These are phyloP conservation scores for Corbicula japonica DNA, from an alignment of 2,888 invertebrate species.

Conservation along the genomic window DNA sequence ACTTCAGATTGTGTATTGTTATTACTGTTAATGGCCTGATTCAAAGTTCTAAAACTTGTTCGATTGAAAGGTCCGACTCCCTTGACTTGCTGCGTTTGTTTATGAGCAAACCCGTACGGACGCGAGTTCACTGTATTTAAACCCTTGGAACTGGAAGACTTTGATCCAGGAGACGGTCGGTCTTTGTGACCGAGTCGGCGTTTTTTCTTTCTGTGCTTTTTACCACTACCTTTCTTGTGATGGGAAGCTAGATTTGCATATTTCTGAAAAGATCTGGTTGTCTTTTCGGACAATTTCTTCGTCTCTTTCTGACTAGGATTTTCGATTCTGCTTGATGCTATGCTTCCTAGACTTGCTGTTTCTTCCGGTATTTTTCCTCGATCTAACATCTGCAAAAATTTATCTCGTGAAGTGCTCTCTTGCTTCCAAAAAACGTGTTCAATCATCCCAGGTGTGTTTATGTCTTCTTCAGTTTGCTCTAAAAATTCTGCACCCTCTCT, in stretches of 20 bases:
- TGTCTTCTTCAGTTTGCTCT: neutral
- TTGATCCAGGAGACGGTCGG: constrained; percentile 36
- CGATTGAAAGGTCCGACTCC: constrained; percentile 56
- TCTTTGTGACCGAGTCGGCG: constrained; percentile 35
- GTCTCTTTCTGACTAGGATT: constrained; percentile 47
- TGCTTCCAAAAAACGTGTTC: constrained; percentile 29
- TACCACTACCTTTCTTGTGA: constrained; percentile 18
- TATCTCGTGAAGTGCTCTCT: constrained; percentile 25
- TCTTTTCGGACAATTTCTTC: constrained; percentile 48
- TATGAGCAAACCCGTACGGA: constrained; percentile 66
- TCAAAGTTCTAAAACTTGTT: constrained; percentile 50
- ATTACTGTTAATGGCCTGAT: constrained; percentile 48
- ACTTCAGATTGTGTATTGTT: constrained; percentile 1
- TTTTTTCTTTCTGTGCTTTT: constrained; percentile 29
- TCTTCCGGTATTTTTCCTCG: no score
- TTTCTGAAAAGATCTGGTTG: constrained; percentile 53
- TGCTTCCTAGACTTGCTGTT: constrained; percentile 17
- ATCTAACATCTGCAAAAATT: constrained; percentile 24
- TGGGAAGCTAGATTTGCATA: constrained; percentile 50
- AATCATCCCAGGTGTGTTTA: neutral
- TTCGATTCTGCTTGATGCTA: neutral
- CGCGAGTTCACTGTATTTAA: constrained; percentile 62
- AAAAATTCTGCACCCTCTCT: no score
- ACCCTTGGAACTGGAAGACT: constrained; percentile 23
- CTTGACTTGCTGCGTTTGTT: constrained; percentile 39